phyloP scores from a whole-genome alignment of 1,140 invertebrate genomes.

The Ceratina calcarata region DNA sequence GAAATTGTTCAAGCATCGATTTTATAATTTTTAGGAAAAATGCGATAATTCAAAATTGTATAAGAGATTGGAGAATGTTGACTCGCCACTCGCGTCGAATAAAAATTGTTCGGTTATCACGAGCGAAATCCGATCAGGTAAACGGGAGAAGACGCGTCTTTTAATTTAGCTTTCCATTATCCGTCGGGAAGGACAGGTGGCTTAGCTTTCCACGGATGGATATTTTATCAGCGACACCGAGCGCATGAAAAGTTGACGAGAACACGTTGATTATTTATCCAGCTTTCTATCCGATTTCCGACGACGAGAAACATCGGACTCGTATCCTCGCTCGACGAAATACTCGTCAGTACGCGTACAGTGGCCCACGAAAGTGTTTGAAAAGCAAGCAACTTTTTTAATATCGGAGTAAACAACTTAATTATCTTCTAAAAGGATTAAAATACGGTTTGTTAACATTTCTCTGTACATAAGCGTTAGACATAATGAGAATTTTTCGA shows the following conservation, averaged over 20 bases:
- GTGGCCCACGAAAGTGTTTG: too few species aligned
- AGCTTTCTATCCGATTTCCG: not conserved
- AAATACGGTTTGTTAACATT: too few species aligned
- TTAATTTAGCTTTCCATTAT: constrained; percentile 52
- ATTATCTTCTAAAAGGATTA: too few species aligned
- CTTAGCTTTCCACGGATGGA: constrained; percentile 11
- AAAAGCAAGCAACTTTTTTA: too few species aligned
- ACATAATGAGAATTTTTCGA: too few species aligned
- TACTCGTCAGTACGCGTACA: not conserved
- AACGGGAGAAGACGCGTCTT: constrained; percentile 2
- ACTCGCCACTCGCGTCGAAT: not conserved
- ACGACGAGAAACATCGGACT: not conserved
- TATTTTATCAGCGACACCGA: constrained; percentile 29
- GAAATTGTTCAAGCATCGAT: too few species aligned
- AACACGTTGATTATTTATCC: constrained; percentile 36
- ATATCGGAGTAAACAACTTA: too few species aligned
- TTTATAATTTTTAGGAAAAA: too few species aligned
- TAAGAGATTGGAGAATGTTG: not conserved
- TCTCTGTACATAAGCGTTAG: too few species aligned
- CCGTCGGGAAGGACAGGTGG: not conserved
- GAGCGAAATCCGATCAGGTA: not conserved
- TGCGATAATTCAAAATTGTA: too few species aligned
- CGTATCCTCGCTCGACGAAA: constrained; percentile 1
- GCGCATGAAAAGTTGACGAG: constrained; percentile 48
- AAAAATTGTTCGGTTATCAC: not conserved